Conservation (phyloP, 2,888 invertebrate genomes). For the Rhimphoctona megacephalus region DNA sequence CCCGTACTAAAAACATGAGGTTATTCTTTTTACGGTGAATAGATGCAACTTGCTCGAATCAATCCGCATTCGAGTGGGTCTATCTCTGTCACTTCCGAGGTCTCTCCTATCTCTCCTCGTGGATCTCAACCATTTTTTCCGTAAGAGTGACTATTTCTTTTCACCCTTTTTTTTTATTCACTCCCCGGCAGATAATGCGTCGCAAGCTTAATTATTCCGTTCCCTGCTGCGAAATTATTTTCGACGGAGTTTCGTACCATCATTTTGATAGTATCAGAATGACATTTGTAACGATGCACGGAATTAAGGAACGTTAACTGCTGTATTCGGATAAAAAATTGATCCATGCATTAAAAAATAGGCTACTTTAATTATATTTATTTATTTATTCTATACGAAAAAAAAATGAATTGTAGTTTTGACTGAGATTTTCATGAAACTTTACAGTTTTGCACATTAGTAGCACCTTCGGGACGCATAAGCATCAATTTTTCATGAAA, state of each 20-base stretch:
- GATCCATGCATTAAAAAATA: not conserved
- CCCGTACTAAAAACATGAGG: slow-evolving; percentile 62
- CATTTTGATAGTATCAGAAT: no score
- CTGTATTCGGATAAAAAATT: no score
- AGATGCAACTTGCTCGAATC: slow-evolving; percentile 46
- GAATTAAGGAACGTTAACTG: no score
- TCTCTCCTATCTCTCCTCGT: slow-evolving; percentile 74
- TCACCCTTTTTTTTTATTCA: not conserved
- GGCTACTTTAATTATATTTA: not conserved
- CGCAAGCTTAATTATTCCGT: not conserved
- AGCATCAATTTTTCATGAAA: no score
- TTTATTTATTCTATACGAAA: not conserved
- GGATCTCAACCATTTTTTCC: slow-evolving; percentile 75
- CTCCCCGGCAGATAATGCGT: not conserved
- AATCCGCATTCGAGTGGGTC: slow-evolving; percentile 71
- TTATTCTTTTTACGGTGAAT: slow-evolving; percentile 29
- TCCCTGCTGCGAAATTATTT: not conserved
- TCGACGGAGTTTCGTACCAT: not conserved
- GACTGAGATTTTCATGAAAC: no score
- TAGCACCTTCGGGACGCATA: no score
- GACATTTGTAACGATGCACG: no score
- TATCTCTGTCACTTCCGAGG: slow-evolving; percentile 60
- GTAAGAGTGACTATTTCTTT: slow-evolving; percentile 21
- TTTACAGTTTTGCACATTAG: no score
- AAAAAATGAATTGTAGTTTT: no score